Percentiles rank a stretch among this genome's conserved stretches.
Conservation (phyloP, 2,888 invertebrate species). For the Arrhopalites spinosus region DNA sequence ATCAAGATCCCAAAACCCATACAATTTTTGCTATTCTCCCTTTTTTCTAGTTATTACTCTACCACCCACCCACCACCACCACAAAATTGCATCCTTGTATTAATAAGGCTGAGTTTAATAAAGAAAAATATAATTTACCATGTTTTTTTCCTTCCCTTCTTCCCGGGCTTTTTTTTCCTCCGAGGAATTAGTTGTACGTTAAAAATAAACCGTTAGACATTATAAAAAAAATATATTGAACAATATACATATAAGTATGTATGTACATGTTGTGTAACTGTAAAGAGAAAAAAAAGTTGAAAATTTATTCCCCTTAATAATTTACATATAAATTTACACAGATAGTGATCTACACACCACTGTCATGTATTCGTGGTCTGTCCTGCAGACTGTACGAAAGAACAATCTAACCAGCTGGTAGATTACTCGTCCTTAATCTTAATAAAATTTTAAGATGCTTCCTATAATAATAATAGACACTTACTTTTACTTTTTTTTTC, state of each 20-base stretch:
- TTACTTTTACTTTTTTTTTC: too few species aligned
- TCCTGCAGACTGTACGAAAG: too few species aligned
- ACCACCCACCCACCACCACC: slow-evolving; percentile 9
- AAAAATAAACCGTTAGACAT: not conserved
- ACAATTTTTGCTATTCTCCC: slow-evolving; percentile 2
- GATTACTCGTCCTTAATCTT: too few species aligned
- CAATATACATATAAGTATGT: too few species aligned
- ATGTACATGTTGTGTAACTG: not conserved
- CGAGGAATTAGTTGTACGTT: not conserved
- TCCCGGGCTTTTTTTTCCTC: not conserved
- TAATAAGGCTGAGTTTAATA: slow-evolving; percentile 42
- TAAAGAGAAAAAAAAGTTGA: not conserved
- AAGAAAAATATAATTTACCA: slow-evolving; percentile 36
- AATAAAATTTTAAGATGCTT: too few species aligned
- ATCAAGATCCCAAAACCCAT: slow-evolving; percentile 17
- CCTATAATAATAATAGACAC: too few species aligned
- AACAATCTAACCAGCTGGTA: too few species aligned
- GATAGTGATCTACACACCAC: too few species aligned
- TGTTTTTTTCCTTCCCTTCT: not conserved
- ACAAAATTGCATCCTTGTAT: slow-evolving; percentile 33
- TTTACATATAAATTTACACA: too few species aligned
- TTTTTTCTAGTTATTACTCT: slow-evolving; percentile 26
- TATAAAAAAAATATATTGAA: too few species aligned
- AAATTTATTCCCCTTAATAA: not conserved
- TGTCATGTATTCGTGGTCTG: too few species aligned